Evolutionary conservation across 2,113 vertebrate species (phyloP).

Genomic region (Rhynchopsitta pachyrhyncha): DNA sequence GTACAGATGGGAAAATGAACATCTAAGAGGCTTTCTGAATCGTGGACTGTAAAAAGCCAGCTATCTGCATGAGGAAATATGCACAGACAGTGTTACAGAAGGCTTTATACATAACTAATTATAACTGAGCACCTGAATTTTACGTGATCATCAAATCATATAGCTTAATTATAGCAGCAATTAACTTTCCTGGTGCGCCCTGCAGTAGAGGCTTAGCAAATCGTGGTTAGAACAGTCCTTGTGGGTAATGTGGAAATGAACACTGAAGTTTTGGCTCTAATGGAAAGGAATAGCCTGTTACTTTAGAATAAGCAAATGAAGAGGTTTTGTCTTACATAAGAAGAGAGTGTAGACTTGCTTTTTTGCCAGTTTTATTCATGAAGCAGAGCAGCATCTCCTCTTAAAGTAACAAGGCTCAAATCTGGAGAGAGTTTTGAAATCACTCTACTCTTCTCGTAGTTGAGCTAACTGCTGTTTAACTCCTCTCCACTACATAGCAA

Average conservation of each 20-base stretch:
- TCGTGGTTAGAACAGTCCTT: background rate
- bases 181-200: background rate
- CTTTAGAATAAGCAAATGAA: background rate
- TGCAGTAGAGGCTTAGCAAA: background rate
- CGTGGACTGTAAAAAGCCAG: background rate
- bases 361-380: background rate
- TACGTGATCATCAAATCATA: background rate
- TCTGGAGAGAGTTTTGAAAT: background rate
- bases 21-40: background rate
- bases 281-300: background rate
- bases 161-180: background rate
- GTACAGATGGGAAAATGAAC: background rate
- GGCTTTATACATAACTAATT: background rate
- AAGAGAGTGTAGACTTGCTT: background rate
- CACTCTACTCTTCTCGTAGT: background rate
- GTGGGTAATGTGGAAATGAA: background rate
- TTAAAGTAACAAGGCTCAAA: background rate
- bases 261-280: background rate
- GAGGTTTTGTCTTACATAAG: background rate
- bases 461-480: background rate
- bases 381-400: background rate
- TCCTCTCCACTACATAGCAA: background rate
- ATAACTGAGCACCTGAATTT: slow-evolving; percentile 5
- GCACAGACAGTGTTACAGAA: background rate
- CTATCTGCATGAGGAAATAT: background rate